phyloP scores from a whole-genome alignment of 2,797 vertebrate genomes.

The Hyperoplus lanceolatus region DNA sequence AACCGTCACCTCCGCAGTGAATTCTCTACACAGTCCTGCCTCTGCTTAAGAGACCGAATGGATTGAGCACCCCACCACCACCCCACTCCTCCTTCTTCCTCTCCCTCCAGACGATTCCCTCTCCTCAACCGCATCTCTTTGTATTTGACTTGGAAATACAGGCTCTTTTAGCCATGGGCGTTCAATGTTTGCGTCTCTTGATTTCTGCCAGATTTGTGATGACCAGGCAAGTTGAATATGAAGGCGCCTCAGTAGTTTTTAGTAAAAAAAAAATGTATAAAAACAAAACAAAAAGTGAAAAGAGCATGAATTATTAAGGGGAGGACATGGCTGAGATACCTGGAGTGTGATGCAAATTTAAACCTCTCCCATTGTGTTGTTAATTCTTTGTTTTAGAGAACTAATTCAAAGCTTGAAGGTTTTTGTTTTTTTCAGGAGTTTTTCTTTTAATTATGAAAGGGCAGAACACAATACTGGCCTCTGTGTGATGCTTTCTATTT shows the following conservation, averaged over 20 bases:
- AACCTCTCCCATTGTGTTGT: conserved; percentile 55
- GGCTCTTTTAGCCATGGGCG: conserved; percentile 74
- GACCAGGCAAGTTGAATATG: conserved; percentile 62
- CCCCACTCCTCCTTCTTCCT: conserved; percentile 30
- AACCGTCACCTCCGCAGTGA: conserved; percentile 54
- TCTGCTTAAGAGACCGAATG: conserved; percentile 77
- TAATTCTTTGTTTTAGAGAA: conserved; percentile 67
- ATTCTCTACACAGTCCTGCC: conserved; percentile 72
- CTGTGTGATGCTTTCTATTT: conserved; percentile 75
- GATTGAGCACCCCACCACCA: conserved; percentile 68
- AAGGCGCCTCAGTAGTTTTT: conserved; percentile 63
- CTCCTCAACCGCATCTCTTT: conserved; percentile 65
- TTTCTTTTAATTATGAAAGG: conserved; percentile 73
- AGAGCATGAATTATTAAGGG: conserved; percentile 37
- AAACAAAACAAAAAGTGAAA: conserved; percentile 43
- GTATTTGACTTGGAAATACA: conserved; percentile 76
- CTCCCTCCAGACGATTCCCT: conserved; percentile 60
- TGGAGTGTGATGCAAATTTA: conserved; percentile 68
- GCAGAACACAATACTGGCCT: conserved; percentile 67
- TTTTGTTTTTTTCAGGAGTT: conserved; percentile 72
- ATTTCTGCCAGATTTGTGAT: conserved; percentile 73
- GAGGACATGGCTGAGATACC: conserved; percentile 49
- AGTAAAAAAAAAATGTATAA: conserved; percentile 27
- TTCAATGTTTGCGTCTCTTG: conserved; percentile 65
- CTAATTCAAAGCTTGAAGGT: conserved; percentile 70